Evolutionary conservation across 2,113 vertebrate species (phyloP).

Genomic region (Dolichallabes microphthalmus): DNA sequence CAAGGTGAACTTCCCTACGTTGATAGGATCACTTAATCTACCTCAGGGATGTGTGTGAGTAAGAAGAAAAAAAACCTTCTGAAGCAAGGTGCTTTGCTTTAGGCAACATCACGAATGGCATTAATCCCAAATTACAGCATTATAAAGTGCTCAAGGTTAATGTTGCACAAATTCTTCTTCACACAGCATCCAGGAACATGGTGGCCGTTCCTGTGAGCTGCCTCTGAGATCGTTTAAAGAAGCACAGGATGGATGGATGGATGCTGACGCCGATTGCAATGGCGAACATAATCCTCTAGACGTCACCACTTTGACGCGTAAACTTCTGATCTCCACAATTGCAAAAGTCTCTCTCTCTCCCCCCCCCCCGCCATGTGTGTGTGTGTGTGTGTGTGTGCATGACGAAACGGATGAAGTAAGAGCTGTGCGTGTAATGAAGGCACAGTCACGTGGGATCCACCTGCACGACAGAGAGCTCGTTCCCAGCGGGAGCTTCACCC

Average conservation of each 20-base stretch:
- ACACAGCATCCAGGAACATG: not conserved
- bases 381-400: not conserved
- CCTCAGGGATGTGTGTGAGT: constrained; percentile 22
- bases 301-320: constrained; percentile 35
- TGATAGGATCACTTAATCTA: not conserved
- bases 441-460: constrained; percentile 24
- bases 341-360: not conserved
- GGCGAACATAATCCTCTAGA: constrained; percentile 29
- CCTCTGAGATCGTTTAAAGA: not conserved
- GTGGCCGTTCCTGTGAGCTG: not conserved
- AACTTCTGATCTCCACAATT: constrained; percentile 23
- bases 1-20: not conserved
- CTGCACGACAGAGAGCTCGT: not conserved
- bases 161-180: not conserved
- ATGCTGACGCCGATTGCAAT: constrained; percentile 15
- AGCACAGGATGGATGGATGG: not conserved
- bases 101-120: not conserved
- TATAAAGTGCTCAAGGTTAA: constrained; percentile 36
- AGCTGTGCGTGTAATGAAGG: constrained; percentile 22
- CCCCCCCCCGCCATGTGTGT: no score
- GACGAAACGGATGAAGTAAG: constrained; percentile 14
- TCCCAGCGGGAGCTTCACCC: constrained; percentile 5
- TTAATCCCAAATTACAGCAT: constrained; percentile 26
- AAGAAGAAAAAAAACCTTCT: constrained; percentile 34
- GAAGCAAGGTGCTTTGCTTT: constrained; percentile 22